These are phyloP conservation scores for Pitangus sulphuratus DNA, from an alignment of 2,797 vertebrate genomes.

Conservation along the genomic window DNA sequence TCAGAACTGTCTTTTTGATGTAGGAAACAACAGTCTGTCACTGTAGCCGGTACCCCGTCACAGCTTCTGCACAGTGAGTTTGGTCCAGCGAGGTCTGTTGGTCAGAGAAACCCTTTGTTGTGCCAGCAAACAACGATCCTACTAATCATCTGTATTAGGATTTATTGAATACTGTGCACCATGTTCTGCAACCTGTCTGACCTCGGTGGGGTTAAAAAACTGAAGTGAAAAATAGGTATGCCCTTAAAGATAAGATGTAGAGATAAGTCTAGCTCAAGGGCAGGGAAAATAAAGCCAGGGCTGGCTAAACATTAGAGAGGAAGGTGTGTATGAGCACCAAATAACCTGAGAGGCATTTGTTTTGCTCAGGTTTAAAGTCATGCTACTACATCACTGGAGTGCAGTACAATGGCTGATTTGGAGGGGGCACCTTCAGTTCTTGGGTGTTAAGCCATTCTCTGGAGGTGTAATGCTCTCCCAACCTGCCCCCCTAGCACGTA, in stretches of 20 bases:
- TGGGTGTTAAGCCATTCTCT: no score
- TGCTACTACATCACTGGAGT: background rate
- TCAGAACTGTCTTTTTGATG: background rate
- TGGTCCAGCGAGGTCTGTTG: background rate
- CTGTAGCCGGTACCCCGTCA: background rate
- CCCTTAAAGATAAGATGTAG: background rate
- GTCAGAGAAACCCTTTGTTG: background rate
- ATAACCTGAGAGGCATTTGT: background rate
- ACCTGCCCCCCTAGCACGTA: no score
- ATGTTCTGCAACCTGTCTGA: background rate
- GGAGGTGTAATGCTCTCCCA: no score
- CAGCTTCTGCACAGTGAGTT: fast-evolving
- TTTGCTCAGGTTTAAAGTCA: background rate
- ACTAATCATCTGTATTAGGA: background rate
- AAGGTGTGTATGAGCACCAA: background rate
- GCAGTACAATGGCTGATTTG: background rate
- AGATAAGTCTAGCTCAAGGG: background rate
- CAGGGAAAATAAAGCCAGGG: background rate
- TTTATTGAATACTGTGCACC: background rate
- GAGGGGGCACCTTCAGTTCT: no score
- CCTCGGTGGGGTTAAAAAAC: background rate
- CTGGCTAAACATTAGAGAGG: background rate
- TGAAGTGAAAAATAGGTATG: background rate
- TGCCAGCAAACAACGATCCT: background rate
- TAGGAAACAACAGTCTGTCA: background rate